Evolutionary conservation across 1,140 invertebrate species (phyloP).

Genomic region (Marisa cornuarietis): DNA sequence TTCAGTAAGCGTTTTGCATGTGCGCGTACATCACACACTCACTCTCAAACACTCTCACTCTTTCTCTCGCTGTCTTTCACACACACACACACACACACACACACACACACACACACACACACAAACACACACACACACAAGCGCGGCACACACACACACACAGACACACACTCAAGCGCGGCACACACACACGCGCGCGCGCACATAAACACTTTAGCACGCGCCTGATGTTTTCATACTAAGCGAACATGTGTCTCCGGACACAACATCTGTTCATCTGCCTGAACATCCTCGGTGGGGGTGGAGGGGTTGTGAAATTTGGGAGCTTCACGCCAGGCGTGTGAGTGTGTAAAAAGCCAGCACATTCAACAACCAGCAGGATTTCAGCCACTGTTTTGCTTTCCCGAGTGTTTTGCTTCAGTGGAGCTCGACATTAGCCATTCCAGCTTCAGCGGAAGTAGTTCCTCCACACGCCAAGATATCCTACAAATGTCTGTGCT

Average conservation of each 20-base stretch:
- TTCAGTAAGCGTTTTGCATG: neutral
- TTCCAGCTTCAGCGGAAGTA: too few species aligned
- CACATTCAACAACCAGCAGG: neutral
- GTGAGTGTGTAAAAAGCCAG: neutral
- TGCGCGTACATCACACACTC: neutral
- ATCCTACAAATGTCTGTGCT: too few species aligned
- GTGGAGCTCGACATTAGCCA: too few species aligned
- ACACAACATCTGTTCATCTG: neutral
- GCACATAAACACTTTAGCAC: too few species aligned
- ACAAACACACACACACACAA: neutral
- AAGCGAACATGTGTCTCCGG: neutral
- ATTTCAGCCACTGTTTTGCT: neutral
- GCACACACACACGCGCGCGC: constrained; percentile 7
- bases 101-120: constrained; percentile 10
- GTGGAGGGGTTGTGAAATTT: neutral
- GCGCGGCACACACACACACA: constrained; percentile 6
- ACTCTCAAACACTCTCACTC: neutral
- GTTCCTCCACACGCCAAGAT: too few species aligned
- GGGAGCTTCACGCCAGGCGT: neutral
- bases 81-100: constrained; percentile 7
- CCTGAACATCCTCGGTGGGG: neutral
- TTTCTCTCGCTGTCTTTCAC: neutral
- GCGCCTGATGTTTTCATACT: neutral
- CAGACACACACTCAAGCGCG: constrained; percentile 6
- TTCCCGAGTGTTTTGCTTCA: too few species aligned